These are phyloP conservation scores for Elegia similella DNA, from an alignment of 2,888 invertebrate species.

Conservation along the genomic window DNA sequence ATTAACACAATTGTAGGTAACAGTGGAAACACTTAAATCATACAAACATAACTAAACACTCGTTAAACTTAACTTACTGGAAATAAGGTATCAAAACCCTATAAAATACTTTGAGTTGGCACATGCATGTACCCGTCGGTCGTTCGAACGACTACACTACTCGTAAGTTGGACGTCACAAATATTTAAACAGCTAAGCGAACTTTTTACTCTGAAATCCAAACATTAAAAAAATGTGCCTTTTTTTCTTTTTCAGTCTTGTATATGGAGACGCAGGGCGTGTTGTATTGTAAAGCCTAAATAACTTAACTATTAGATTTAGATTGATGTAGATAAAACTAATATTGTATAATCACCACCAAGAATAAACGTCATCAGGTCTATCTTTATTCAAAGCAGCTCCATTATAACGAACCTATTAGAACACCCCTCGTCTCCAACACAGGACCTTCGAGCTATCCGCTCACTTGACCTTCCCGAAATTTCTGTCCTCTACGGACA, in stretches of 20 bases:
- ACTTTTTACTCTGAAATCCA: constrained; percentile 8
- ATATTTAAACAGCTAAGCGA: constrained; percentile 29
- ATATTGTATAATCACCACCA: too few species aligned
- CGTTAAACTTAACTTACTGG: constrained; percentile 21
- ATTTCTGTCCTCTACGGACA: constrained; percentile 7
- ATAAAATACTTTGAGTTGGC: constrained; percentile 37
- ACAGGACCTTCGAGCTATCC: not conserved
- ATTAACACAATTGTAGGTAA: not conserved
- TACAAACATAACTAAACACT: constrained; percentile 23
- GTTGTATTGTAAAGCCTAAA: too few species aligned
- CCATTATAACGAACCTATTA: too few species aligned
- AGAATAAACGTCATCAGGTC: too few species aligned
- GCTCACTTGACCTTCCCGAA: not conserved
- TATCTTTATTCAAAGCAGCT: too few species aligned
- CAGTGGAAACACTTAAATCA: not conserved
- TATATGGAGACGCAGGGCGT: not conserved
- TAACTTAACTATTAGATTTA: too few species aligned
- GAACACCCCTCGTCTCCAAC: not conserved
- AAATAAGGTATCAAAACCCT: constrained; percentile 21
- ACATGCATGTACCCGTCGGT: constrained; percentile 28
- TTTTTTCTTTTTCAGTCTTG: not conserved
- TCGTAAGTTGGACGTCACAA: constrained; percentile 36
- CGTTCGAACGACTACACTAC: not conserved
- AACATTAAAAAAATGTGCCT: not conserved
- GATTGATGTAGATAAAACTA: too few species aligned